phyloP scores from a whole-genome alignment of 2,797 vertebrate genomes.

The Hippopotamyrus pictus region DNA sequence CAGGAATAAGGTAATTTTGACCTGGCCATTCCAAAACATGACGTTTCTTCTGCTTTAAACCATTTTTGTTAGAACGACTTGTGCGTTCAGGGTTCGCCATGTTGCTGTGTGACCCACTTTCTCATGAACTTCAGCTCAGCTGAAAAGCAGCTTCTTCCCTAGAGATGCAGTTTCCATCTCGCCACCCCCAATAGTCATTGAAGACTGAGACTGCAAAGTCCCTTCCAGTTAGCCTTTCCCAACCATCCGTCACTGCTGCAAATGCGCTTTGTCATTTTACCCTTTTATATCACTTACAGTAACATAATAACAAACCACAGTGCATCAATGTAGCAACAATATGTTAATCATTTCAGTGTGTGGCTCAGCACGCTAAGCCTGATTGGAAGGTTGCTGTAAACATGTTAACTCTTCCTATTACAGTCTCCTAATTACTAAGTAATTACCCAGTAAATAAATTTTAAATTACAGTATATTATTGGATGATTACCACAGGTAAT shows the following conservation, averaged over 20 bases:
- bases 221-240: not conserved
- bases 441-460: not conserved
- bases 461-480: not conserved
- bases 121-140: not conserved
- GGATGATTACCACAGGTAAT: not conserved
- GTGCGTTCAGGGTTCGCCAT: not conserved
- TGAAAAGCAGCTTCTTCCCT: not conserved
- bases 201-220: not conserved
- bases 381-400: not conserved
- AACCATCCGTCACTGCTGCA: not conserved
- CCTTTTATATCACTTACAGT: not conserved
- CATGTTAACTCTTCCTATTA: not conserved
- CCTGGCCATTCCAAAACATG: not conserved
- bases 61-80: not conserved
- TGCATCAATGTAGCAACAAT: not conserved
- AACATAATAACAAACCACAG: not conserved
- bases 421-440: not conserved
- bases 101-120: not conserved
- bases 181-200: not conserved
- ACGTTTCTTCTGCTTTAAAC: not conserved
- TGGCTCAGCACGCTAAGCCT: not conserved
- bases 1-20: not conserved
- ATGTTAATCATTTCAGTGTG: not conserved
- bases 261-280: not conserved
- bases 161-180: not conserved